These are phyloP conservation scores for Drosophila orena DNA, from an alignment of 1,140 invertebrate genomes.

Conservation along the genomic window DNA sequence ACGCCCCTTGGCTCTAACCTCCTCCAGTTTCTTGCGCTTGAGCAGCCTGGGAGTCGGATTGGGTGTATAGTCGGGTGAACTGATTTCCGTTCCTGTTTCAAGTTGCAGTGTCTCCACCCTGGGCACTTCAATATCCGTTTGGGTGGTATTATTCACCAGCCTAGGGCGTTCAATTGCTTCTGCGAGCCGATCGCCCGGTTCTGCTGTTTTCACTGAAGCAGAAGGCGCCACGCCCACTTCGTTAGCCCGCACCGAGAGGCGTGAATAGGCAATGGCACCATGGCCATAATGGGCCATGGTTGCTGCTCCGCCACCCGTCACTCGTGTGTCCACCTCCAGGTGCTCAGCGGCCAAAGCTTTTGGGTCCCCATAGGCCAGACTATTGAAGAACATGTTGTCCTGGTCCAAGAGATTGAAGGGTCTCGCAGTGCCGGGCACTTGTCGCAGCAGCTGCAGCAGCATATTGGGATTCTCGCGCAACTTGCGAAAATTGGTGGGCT, in stretches of 20 bases:
- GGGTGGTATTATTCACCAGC: conserved; percentile 1
- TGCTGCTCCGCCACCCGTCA: conserved; percentile 6
- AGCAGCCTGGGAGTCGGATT: neutral
- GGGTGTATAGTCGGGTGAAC: neutral
- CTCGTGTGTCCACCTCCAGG: conserved; percentile 6
- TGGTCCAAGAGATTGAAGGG: conserved; percentile 69
- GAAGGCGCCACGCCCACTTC: neutral
- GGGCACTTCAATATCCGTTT: neutral
- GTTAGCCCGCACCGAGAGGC: conserved; percentile 23
- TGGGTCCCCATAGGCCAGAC: conserved; percentile 15
- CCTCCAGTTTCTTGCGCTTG: neutral
- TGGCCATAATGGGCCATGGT: neutral
- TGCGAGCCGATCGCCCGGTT: neutral
- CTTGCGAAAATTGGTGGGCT: conserved; percentile 60
- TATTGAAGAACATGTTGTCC: conserved; percentile 74
- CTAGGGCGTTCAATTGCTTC: too few species aligned
- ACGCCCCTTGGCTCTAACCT: too few species aligned
- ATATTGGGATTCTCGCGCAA: conserved; percentile 63
- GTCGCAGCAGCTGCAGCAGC: conserved; percentile 58
- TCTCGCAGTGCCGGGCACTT: neutral
- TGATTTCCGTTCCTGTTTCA: neutral
- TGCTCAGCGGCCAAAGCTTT: neutral
- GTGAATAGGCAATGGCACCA: conserved; percentile 10
- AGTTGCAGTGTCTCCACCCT: too few species aligned
- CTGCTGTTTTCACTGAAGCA: neutral